Conservation (phyloP, 2,113 vertebrate genomes). For the Urocolius indicus region DNA sequence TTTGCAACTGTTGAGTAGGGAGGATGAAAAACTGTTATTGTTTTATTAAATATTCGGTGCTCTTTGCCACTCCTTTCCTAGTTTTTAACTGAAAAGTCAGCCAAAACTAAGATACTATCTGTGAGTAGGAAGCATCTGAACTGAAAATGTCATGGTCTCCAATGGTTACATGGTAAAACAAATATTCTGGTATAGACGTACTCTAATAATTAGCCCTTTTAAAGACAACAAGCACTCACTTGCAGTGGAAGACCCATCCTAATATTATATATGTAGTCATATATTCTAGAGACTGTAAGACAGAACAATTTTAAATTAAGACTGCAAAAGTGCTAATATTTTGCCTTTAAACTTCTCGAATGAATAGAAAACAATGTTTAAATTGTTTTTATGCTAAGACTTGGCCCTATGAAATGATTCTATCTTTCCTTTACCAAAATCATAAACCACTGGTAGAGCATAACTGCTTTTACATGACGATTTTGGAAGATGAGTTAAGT, state of each 20-base stretch:
- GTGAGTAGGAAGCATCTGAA: slow-evolving; percentile 41
- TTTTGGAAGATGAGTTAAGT: background rate
- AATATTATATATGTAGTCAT: background rate
- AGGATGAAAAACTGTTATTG: background rate
- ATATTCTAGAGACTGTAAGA: background rate
- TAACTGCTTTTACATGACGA: background rate
- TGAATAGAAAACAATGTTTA: background rate
- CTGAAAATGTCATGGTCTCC: slow-evolving; percentile 9
- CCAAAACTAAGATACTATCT: slow-evolving; percentile 41
- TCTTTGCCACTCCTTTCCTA: slow-evolving; percentile 59
- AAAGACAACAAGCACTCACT: slow-evolving; percentile 44
- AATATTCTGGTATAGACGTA: background rate
- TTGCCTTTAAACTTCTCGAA: background rate
- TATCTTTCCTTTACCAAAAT: background rate
- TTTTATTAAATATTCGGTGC: slow-evolving; percentile 11
- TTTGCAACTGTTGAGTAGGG: slow-evolving; percentile 15
- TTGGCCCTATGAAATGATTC: background rate
- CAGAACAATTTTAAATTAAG: background rate
- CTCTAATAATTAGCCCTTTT: slow-evolving; percentile 38
- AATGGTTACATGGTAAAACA: background rate
- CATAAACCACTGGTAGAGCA: background rate
- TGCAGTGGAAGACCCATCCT: slow-evolving; percentile 21
- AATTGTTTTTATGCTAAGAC: background rate
- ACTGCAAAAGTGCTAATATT: background rate
- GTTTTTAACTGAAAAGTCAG: slow-evolving; percentile 15